Evolutionary conservation across 1,140 invertebrate species (phyloP).

Genomic region (Geopemphigus sp.): DNA sequence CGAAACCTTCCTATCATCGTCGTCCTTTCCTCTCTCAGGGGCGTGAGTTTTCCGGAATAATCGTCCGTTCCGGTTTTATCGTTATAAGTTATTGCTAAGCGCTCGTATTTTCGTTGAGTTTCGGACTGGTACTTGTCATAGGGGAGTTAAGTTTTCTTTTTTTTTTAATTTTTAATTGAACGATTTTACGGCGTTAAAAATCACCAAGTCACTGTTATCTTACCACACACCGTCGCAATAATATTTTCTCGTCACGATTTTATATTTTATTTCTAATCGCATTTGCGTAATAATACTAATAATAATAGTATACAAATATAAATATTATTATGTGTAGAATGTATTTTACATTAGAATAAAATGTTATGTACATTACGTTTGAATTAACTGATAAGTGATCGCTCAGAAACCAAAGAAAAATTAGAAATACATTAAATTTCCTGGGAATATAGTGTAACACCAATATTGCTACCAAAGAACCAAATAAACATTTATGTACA

Average conservation of each 20-base stretch:
- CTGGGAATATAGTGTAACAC: neutral
- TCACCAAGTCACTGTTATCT: too few species aligned
- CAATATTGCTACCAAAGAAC: too few species aligned
- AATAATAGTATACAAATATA: neutral
- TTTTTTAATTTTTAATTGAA: constrained; percentile 6
- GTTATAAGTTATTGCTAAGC: neutral
- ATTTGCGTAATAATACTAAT: too few species aligned
- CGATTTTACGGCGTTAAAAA: neutral
- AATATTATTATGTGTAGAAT: neutral
- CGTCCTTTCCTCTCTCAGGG: too few species aligned
- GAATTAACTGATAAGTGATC: neutral
- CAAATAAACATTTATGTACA: too few species aligned
- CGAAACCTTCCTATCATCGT: neutral
- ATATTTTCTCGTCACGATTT: too few species aligned
- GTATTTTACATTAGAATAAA: neutral
- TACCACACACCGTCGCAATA: too few species aligned
- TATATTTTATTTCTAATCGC: too few species aligned
- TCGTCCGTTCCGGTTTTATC: neutral
- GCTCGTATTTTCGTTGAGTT: neutral
- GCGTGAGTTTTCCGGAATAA: neutral
- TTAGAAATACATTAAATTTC: neutral
- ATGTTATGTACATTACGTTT: neutral
- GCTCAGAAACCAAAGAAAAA: neutral
- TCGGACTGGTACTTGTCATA: neutral
- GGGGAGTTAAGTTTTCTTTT: neutral